Conservation (phyloP, 1,140 invertebrate species). For the Heliconius eleuchia region DNA sequence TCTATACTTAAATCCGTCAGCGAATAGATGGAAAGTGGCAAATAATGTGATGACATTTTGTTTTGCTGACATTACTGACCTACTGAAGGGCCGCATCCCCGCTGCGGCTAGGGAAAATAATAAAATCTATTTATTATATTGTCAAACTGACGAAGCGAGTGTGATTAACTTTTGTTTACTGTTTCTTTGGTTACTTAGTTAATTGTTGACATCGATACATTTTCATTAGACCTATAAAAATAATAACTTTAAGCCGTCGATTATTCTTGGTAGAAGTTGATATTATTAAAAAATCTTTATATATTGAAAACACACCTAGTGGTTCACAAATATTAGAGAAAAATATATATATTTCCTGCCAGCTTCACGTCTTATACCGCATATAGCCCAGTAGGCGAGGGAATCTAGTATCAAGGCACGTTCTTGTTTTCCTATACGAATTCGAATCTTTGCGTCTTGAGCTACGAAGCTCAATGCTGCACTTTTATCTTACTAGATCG, state of each 20-base stretch:
- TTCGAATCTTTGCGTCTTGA: too few species aligned
- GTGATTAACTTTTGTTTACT: neutral
- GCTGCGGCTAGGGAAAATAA: conserved; percentile 24
- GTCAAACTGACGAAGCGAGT: conserved; percentile 5
- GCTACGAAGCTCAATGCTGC: too few species aligned
- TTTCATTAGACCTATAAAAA: neutral
- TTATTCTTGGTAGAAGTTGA: neutral
- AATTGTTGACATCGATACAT: neutral
- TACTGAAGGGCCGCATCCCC: conserved; percentile 23
- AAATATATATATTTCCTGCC: too few species aligned
- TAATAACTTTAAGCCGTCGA: neutral
- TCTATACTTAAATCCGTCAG: too few species aligned
- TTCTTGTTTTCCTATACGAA: too few species aligned
- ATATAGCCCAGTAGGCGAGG: too few species aligned
- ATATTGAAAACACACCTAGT: too few species aligned
- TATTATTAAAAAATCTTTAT: neutral
- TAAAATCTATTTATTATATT: conserved; percentile 24
- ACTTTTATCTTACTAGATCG: too few species aligned
- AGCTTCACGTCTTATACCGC: too few species aligned
- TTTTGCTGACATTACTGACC: conserved; percentile 25
- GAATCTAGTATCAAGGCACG: too few species aligned
- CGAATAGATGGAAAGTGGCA: too few species aligned
- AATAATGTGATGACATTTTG: neutral
- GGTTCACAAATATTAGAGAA: too few species aligned
- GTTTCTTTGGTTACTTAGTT: neutral